Conservation (phyloP, 1,140 invertebrate genomes). For the Globodera rostochiensis region DNA sequence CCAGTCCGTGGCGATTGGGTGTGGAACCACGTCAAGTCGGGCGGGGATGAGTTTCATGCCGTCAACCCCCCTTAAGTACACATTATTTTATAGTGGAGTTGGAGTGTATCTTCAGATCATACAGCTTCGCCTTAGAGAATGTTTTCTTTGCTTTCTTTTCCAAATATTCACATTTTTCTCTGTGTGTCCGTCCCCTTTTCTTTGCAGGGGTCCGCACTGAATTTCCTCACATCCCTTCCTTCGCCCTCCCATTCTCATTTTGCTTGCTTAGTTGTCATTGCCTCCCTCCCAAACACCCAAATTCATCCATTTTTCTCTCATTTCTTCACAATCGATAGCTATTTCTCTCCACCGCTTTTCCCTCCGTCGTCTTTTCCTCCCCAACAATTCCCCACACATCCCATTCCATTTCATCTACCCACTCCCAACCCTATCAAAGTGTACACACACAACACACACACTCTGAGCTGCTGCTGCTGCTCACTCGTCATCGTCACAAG, state of each 20-base stretch:
- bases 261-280: slow-evolving; percentile 8
- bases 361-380: neutral
- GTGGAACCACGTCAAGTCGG: too few species aligned
- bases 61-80: too few species aligned
- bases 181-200: neutral
- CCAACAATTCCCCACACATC: neutral
- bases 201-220: neutral
- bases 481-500: neutral
- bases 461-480: neutral
- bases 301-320: slow-evolving; percentile 19
- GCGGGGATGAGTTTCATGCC: too few species aligned
- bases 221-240: slow-evolving; percentile 17
- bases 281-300: neutral
- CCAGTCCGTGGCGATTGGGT: too few species aligned
- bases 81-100: too few species aligned
- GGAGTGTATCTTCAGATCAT: neutral
- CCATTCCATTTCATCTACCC: neutral
- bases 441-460: too few species aligned
- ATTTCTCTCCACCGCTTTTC: neutral
- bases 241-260: slow-evolving; percentile 17
- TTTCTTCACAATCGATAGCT: slow-evolving; percentile 2
- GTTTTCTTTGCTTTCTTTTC: slow-evolving; percentile 12
- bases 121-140: neutral
- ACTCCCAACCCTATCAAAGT: neutral
- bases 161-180: neutral